Percentiles rank a stretch among this genome's conserved stretches.
These are phyloP conservation scores for Hydropotes inermis DNA, from an alignment of 2,113 vertebrate genomes.

Conservation along the genomic window DNA sequence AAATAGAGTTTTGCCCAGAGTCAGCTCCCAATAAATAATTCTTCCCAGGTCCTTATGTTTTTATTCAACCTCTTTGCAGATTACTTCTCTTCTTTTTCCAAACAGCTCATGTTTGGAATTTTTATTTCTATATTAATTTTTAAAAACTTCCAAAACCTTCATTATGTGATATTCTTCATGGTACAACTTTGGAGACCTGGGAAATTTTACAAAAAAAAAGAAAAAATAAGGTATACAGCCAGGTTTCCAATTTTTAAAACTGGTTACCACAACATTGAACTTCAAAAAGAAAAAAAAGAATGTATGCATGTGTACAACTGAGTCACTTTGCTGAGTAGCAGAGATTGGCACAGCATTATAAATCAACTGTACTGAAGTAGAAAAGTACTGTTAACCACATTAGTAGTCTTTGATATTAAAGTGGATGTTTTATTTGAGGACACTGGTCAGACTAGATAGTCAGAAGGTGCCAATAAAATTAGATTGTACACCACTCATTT, in stretches of 20 bases:
- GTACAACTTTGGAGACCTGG: not conserved
- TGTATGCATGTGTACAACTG: not conserved
- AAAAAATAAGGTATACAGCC: not conserved
- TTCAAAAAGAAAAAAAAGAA: not conserved
- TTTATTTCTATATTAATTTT: constrained; percentile 6
- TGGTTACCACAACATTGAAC: not conserved
- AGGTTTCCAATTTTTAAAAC: constrained; percentile 22
- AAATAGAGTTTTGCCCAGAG: not conserved
- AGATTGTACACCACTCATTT: not conserved
- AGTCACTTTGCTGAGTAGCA: not conserved
- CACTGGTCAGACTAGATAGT: not conserved
- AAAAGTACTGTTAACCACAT: not conserved
- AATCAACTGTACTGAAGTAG: not conserved
- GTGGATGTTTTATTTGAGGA: constrained; percentile 7
- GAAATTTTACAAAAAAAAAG: not conserved
- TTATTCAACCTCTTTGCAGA: not conserved
- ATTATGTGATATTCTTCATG: not conserved
- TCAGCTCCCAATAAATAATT: not conserved
- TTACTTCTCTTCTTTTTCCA: not conserved
- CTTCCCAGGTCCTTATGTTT: not conserved
- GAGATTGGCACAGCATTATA: not conserved
- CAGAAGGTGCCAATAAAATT: not conserved
- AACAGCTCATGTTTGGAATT: not conserved
- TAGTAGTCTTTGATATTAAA: not conserved
- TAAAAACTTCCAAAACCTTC: not conserved